Evolutionary conservation across 2,113 vertebrate genomes (phyloP).

Genomic region (Scatophagus argus): DNA sequence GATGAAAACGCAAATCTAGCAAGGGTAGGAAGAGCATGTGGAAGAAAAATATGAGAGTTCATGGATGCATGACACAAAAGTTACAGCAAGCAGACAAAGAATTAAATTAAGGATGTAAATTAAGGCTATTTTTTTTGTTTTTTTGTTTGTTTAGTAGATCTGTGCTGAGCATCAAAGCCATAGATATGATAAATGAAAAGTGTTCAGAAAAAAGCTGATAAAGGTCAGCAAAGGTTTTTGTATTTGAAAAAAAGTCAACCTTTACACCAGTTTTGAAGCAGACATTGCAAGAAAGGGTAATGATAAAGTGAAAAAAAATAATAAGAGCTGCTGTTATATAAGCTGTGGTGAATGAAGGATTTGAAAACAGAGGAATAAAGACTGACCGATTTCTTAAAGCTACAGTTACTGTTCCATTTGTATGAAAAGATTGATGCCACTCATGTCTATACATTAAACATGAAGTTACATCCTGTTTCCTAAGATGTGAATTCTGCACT

Average conservation of each 20-base stretch:
- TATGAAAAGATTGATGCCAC: background rate
- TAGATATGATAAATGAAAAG: background rate
- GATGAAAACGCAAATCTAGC: background rate
- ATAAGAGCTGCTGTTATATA: background rate
- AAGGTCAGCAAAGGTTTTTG: too few species aligned
- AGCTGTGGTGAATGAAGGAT: background rate
- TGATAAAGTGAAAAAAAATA: background rate
- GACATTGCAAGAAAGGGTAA: background rate
- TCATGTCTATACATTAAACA: background rate
- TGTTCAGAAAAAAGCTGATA: background rate
- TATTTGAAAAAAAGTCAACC: background rate
- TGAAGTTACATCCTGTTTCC: background rate
- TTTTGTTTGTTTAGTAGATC: background rate
- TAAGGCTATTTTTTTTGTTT: too few species aligned
- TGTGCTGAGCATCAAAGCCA: background rate
- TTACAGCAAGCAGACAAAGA: constrained; percentile 1
- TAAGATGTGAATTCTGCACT: background rate
- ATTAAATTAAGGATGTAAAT: too few species aligned
- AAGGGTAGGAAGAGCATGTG: background rate
- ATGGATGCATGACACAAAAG: background rate
- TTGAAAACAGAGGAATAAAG: background rate
- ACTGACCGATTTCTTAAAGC: background rate
- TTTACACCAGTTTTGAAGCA: background rate
- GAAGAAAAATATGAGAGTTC: constrained; percentile 1
- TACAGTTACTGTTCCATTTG: background rate